Evolutionary conservation across 2,888 invertebrate species (phyloP).

Genomic region (Mycalesis mineus): DNA sequence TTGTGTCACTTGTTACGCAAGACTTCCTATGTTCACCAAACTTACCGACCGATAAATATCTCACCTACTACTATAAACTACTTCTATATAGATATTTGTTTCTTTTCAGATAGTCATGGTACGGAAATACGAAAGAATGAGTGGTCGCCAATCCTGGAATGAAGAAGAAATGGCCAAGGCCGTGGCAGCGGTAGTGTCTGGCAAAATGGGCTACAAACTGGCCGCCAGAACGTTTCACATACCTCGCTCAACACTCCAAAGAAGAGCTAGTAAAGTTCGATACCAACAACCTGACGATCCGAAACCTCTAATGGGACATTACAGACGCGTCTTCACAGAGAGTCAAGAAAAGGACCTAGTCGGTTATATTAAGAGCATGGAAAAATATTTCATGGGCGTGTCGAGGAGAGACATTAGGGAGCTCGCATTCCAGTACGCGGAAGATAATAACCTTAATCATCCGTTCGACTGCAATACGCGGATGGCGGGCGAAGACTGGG

Average conservation of each 20-base stretch:
- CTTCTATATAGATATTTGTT: constrained; percentile 9
- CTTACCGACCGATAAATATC: background rate
- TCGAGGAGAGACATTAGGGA: constrained; percentile 69
- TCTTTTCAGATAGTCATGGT: constrained; percentile 68
- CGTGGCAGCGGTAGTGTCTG: constrained; percentile 71
- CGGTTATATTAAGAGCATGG: constrained; percentile 73
- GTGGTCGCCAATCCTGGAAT: constrained; percentile 73
- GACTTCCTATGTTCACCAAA: constrained; percentile 17
- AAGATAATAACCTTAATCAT: constrained; percentile 64
- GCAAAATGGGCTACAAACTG: constrained; percentile 74
- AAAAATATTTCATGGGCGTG: constrained; percentile 71
- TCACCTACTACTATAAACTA: background rate
- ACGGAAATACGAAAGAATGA: constrained; percentile 74
- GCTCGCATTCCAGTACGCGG: constrained; percentile 73
- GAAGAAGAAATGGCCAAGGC: constrained; percentile 74
- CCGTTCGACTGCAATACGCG: constrained; percentile 68
- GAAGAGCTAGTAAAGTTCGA: constrained; percentile 69
- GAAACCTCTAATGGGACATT: constrained; percentile 71
- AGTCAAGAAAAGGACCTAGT: constrained; percentile 71
- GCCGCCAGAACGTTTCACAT: constrained; percentile 72
- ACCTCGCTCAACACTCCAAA: constrained; percentile 69
- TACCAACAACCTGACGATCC: constrained; percentile 67
- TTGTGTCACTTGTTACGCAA: constrained; percentile 23
- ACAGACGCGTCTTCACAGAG: constrained; percentile 70
- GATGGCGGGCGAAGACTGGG: constrained; percentile 76